Conservation (phyloP, 2,797 vertebrate species). For the Hypotaenidia philippensis region DNA sequence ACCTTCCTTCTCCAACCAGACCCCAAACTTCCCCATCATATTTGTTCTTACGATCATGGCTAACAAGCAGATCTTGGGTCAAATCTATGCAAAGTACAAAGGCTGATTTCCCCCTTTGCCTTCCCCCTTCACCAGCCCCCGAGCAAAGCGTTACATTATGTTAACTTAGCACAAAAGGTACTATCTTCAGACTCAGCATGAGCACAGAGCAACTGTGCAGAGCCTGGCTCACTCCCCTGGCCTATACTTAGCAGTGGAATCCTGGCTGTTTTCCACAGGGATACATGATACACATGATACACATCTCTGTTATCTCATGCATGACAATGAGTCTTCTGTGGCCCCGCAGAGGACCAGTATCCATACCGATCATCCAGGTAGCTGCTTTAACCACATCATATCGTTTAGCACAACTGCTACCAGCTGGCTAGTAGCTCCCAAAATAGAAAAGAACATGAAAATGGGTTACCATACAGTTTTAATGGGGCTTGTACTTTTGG, state of each 20-base stretch:
- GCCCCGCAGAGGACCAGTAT: conserved; percentile 11
- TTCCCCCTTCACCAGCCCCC: not conserved
- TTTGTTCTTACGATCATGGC: not conserved
- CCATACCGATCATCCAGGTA: conserved; percentile 52
- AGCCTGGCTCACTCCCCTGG: not conserved
- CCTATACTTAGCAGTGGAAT: conserved; percentile 71
- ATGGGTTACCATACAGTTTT: not conserved
- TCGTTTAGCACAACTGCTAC: conserved; percentile 1
- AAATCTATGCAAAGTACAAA: not conserved
- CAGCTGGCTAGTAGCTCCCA: not conserved
- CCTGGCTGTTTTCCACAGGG: conserved; percentile 14
- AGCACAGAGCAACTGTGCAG: conserved; percentile 41
- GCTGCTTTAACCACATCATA: not conserved
- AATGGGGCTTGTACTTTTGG: not conserved
- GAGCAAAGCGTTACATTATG: not conserved
- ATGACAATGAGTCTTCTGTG: conserved; percentile 37
- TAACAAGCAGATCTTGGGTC: not conserved
- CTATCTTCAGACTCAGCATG: not conserved
- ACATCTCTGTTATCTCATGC: conserved; percentile 42
- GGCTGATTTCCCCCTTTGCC: not conserved
- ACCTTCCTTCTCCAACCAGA: not conserved
- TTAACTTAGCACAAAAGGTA: not conserved
- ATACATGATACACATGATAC: conserved; percentile 34
- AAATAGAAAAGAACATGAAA: conserved; percentile 1
- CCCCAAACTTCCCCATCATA: not conserved